Evolutionary conservation across 2,113 vertebrate species (phyloP).

Genomic region (Perca schrenkii): DNA sequence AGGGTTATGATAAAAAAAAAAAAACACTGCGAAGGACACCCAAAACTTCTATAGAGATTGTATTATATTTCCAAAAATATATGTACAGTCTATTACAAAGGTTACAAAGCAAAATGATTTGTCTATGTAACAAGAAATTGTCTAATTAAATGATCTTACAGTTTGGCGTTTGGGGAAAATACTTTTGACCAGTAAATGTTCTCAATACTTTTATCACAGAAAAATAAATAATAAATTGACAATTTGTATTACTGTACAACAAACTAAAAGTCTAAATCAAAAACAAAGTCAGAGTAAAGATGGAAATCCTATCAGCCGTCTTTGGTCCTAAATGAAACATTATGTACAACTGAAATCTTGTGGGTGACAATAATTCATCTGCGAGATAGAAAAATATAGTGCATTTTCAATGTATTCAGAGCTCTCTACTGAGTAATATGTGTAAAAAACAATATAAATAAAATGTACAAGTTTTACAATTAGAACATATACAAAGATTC

Average conservation of each 20-base stretch:
- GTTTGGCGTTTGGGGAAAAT: constrained; percentile 88
- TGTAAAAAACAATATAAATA: constrained; percentile 99
- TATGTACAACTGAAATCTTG: constrained; percentile 97
- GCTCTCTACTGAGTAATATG: constrained; percentile 96
- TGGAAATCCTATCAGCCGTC: constrained; percentile 91
- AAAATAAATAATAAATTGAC: constrained; percentile 98
- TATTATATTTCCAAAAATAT: constrained; percentile 99
- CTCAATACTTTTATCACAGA: constrained; percentile 90
- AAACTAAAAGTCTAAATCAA: constrained; percentile 84
- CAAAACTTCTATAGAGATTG: constrained; percentile 88
- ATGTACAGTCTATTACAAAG: constrained; percentile 99
- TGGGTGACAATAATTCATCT: constrained; percentile 93
- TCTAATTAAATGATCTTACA: constrained; percentile 93
- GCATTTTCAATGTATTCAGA: constrained; percentile 99
- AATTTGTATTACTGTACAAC: constrained; percentile 94
- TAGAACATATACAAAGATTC: constrained; percentile 96
- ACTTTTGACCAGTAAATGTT: constrained; percentile 91
- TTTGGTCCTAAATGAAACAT: constrained; percentile 99
- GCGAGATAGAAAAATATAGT: constrained; percentile 99
- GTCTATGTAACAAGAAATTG: constrained; percentile 92
- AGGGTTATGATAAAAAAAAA: constrained; percentile 18
- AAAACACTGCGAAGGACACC: constrained; percentile 47
- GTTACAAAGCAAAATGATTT: constrained; percentile 98
- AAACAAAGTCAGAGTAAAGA: constrained; percentile 83
- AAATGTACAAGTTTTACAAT: constrained; percentile 99